phyloP scores from a whole-genome alignment of 2,888 invertebrate species.

The Hypena proboscidalis region DNA sequence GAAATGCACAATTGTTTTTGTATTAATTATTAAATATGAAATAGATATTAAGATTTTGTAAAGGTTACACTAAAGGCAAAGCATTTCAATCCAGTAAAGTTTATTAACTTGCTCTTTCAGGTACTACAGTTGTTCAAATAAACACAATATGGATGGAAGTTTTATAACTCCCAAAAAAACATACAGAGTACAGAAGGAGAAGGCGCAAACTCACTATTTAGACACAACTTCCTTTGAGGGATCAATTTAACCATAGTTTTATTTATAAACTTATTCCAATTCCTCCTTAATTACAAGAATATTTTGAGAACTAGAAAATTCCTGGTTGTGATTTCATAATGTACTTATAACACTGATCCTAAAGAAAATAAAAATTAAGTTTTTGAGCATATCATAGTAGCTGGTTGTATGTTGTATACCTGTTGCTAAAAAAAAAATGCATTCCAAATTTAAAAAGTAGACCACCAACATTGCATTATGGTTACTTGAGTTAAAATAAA shows the following conservation, averaged over 20 bases:
- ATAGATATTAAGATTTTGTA: no score
- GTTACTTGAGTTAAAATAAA: slow-evolving; percentile 57
- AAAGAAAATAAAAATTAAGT: slow-evolving; percentile 36
- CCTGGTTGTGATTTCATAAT: slow-evolving; percentile 57
- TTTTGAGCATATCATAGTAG: slow-evolving; percentile 60
- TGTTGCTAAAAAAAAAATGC: slow-evolving; percentile 52
- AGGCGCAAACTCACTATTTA: slow-evolving; percentile 37
- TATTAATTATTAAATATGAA: no score
- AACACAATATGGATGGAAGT: slow-evolving; percentile 41
- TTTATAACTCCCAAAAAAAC: slow-evolving; percentile 28
- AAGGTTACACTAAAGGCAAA: no score
- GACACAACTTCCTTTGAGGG: slow-evolving; percentile 68
- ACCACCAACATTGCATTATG: slow-evolving; percentile 49
- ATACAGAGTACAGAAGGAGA: slow-evolving; percentile 38
- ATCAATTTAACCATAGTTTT: slow-evolving; percentile 77
- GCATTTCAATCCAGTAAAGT: slow-evolving; percentile 10
- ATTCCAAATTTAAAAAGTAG: slow-evolving; percentile 50
- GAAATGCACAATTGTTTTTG: slow-evolving; percentile 1
- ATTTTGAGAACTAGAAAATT: slow-evolving; percentile 33
- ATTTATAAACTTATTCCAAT: slow-evolving; percentile 48
- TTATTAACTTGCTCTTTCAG: slow-evolving; percentile 31
- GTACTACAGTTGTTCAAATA: slow-evolving; percentile 34
- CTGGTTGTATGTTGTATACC: slow-evolving; percentile 42
- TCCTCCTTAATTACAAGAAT: slow-evolving; percentile 29
- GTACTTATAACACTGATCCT: slow-evolving; percentile 39